These are phyloP conservation scores for Flexamia atlantica DNA, from an alignment of 2,888 invertebrate genomes.

Conservation along the genomic window DNA sequence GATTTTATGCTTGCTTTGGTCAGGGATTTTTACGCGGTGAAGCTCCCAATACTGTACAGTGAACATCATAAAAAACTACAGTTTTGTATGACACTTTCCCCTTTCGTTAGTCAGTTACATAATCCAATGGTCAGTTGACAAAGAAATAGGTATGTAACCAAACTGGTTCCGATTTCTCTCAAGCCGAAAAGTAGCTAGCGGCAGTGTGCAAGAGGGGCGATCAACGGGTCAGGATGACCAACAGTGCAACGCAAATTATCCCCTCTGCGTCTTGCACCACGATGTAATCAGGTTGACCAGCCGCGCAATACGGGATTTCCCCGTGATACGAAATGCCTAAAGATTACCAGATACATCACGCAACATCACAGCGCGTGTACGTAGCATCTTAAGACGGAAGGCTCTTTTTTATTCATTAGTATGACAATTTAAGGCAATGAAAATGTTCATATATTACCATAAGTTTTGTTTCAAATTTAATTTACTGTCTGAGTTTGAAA, in stretches of 20 bases:
- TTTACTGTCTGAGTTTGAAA: too few species aligned
- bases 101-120: conserved; percentile 26
- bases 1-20: too few species aligned
- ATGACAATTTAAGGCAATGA: too few species aligned
- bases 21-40: too few species aligned
- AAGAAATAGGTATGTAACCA: conserved; percentile 51
- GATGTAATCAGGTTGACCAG: background rate
- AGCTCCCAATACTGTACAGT: too few species aligned
- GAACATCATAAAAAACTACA: too few species aligned
- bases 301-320: background rate
- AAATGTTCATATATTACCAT: too few species aligned
- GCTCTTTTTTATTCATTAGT: too few species aligned
- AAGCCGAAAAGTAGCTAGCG: conserved; percentile 51
- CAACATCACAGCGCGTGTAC: background rate
- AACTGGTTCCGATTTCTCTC: conserved; percentile 47
- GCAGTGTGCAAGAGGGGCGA: background rate
- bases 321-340: background rate
- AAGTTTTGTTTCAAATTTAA: too few species aligned
- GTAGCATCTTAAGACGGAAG: background rate
- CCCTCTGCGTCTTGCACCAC: conserved; percentile 18
- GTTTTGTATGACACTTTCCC: background rate
- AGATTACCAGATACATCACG: background rate
- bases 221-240: conserved; percentile 31
- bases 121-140: conserved; percentile 44
- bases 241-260: conserved; percentile 30